Conservation (phyloP, 2,888 invertebrate genomes). For the Ophioninae sp. region DNA sequence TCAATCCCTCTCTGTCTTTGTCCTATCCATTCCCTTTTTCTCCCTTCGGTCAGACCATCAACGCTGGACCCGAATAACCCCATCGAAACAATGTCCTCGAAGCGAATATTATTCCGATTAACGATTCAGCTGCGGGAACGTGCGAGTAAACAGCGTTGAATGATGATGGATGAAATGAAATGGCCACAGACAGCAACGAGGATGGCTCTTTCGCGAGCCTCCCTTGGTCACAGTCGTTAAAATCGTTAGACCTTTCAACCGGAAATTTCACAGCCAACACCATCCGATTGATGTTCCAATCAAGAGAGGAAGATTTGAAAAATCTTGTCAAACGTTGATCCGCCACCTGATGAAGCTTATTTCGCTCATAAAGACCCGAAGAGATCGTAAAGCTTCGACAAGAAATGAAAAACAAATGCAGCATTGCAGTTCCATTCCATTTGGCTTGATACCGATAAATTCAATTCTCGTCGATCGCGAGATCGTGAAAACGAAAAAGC, state of each 20-base stretch:
- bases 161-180: conserved; percentile 33
- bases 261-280: conserved; percentile 14
- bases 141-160: conserved; percentile 52
- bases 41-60: conserved; percentile 15
- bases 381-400: background rate
- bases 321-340: background rate
- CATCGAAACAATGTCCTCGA: conserved; percentile 69
- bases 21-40: conserved; percentile 10
- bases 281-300: background rate
- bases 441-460: background rate
- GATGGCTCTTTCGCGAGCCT: conserved; percentile 10
- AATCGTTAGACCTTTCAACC: conserved; percentile 16
- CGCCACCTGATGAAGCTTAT: background rate
- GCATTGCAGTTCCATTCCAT: background rate
- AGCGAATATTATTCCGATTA: conserved; percentile 70
- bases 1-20: background rate
- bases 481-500: background rate
- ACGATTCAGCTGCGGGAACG: conserved; percentile 68
- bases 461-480: background rate
- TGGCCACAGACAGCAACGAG: conserved; percentile 1
- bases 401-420: background rate
- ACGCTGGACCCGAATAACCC: conserved; percentile 37
- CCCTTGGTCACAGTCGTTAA: background rate
- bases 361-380: background rate
- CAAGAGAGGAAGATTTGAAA: background rate